Conservation (phyloP, 92 coral and sea anemone genomes). For the Porites lobata region DNA sequence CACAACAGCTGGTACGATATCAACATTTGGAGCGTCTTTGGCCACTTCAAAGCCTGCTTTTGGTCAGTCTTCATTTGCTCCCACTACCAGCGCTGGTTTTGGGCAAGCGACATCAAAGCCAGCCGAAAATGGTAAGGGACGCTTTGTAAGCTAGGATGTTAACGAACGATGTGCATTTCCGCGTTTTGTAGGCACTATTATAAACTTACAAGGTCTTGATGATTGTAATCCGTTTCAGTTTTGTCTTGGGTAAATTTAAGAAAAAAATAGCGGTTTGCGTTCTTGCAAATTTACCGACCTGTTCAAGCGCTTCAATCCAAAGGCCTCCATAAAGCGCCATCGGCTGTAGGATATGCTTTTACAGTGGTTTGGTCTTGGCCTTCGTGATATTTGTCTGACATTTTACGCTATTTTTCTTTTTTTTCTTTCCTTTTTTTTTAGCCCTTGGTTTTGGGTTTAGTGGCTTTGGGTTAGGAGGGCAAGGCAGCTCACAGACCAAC, state of each 20-base stretch:
- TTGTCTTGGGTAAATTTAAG: too few species aligned
- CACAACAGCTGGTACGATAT: conserved; percentile 18
- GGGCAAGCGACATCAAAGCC: conserved; percentile 71
- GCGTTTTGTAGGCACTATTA: too few species aligned
- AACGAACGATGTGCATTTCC: not conserved
- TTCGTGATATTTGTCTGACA: too few species aligned
- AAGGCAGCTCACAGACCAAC: conserved; percentile 47
- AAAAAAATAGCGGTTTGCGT: too few species aligned
- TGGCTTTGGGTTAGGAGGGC: conserved; percentile 75
- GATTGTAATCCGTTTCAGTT: too few species aligned
- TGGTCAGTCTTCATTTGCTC: conserved; percentile 62
- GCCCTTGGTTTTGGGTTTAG: conserved; percentile 67
- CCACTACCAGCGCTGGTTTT: conserved; percentile 38
- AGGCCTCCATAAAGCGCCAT: too few species aligned
- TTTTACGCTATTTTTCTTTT: not conserved
- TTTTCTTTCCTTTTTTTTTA: not conserved
- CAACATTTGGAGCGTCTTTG: conserved; percentile 37
- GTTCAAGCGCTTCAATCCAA: too few species aligned
- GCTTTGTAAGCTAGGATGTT: not conserved
- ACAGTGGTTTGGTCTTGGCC: too few species aligned
- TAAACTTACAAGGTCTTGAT: too few species aligned
- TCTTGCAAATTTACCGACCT: too few species aligned
- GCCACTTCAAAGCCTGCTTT: conserved; percentile 3
- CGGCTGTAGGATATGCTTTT: too few species aligned
- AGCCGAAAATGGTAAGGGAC: conserved; percentile 44